Percentiles rank a stretch among this genome's conserved stretches.
phyloP scores from a whole-genome alignment of 1,140 invertebrate genomes.

The Habropoda laboriosa region DNA sequence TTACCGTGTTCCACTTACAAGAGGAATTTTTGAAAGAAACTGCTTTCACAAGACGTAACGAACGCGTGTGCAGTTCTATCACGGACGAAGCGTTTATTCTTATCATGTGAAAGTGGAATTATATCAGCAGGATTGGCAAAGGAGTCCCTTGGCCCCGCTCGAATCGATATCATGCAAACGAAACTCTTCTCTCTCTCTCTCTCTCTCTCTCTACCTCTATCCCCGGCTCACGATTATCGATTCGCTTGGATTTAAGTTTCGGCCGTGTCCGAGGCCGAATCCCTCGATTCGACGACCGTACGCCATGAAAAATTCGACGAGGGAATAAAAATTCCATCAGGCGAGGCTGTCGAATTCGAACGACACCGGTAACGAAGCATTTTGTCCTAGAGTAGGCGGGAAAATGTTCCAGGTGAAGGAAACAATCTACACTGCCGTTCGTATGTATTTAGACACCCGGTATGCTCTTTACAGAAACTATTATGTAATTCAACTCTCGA shows the following conservation, averaged over 20 bases:
- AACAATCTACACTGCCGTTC: too few relatives aligned
- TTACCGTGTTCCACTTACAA: constrained; percentile 3
- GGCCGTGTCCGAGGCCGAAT: background rate
- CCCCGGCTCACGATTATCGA: constrained; percentile 31
- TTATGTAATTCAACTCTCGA: too few relatives aligned
- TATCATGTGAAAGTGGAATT: background rate
- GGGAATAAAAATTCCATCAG: too few relatives aligned
- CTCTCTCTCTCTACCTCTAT: too few relatives aligned
- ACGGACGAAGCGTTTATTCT: constrained; percentile 53
- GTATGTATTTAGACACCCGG: too few relatives aligned
- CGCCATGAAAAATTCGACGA: too few relatives aligned
- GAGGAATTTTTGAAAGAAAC: constrained; percentile 24
- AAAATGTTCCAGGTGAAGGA: too few relatives aligned
- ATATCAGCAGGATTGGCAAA: background rate
- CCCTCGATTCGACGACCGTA: background rate
- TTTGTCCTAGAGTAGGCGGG: too few relatives aligned
- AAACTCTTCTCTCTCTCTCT: background rate
- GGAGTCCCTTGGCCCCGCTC: background rate
- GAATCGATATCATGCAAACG: constrained; percentile 55
- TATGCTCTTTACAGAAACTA: too few relatives aligned
- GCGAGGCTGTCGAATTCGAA: too few relatives aligned
- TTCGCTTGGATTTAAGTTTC: constrained; percentile 27
- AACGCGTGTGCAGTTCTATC: constrained; percentile 39
- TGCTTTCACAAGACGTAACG: constrained; percentile 39
- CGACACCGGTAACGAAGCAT: too few relatives aligned